Conservation (phyloP, 2,888 invertebrate species). For the Caenorhabditis sp. region DNA sequence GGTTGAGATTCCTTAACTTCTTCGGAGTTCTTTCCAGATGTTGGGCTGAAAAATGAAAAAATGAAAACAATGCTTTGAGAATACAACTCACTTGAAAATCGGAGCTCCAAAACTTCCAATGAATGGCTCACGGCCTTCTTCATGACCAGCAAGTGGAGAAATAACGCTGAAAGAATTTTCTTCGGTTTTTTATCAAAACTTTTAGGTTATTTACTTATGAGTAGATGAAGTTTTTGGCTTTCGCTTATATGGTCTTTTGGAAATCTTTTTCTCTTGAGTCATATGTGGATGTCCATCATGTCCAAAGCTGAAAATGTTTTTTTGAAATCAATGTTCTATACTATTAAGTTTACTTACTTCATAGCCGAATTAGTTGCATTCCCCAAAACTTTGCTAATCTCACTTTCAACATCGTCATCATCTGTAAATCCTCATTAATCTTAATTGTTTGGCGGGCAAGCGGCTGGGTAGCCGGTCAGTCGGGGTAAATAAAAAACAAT, state of each 20-base stretch:
- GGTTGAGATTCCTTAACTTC: slow-evolving; percentile 5
- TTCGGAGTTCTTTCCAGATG: slow-evolving; percentile 18
- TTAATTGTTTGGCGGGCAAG: background rate
- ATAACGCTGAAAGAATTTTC: slow-evolving; percentile 33
- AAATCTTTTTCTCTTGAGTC: slow-evolving; percentile 30
- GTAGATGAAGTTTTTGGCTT: slow-evolving; percentile 44
- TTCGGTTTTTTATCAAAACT: no score
- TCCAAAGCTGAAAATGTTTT: slow-evolving; percentile 12
- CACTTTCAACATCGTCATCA: slow-evolving; percentile 62
- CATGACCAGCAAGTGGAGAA: slow-evolving; percentile 33
- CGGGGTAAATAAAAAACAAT: background rate
- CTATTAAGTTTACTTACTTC: slow-evolving; percentile 1
- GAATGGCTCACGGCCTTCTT: slow-evolving; percentile 32
- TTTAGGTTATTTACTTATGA: slow-evolving; percentile 12
- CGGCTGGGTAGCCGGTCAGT: background rate
- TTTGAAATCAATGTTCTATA: background rate
- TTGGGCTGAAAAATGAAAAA: slow-evolving; percentile 26
- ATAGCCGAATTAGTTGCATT: slow-evolving; percentile 42
- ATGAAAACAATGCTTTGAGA: background rate
- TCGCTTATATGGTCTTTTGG: slow-evolving; percentile 35
- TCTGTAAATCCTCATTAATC: slow-evolving; percentile 40
- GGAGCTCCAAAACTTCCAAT: slow-evolving; percentile 52
- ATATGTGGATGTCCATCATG: slow-evolving; percentile 32
- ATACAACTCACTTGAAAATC: slow-evolving; percentile 33
- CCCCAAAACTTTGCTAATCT: slow-evolving; percentile 57